Percentiles rank a stretch among this genome's conserved stretches.
Conservation (phyloP, 2,113 vertebrate genomes). For the Pipra filicauda region DNA sequence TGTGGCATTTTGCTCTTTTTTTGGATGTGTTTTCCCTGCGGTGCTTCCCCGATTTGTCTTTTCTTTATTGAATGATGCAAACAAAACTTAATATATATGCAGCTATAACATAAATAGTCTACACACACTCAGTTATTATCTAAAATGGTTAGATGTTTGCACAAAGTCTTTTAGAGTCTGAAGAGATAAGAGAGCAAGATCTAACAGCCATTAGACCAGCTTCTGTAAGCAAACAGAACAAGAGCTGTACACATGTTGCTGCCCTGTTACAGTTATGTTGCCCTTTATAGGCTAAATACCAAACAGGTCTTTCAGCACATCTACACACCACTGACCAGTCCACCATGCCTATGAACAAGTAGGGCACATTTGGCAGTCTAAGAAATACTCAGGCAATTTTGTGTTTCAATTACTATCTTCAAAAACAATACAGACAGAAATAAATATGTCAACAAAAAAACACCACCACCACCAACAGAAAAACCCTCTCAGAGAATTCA, state of each 20-base stretch:
- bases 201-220: not conserved
- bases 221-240: not conserved
- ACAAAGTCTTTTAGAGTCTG: not conserved
- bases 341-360: rapidly evolving
- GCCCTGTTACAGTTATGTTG: not conserved
- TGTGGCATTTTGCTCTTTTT: not conserved
- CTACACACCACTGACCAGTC: not conserved
- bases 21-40: not conserved
- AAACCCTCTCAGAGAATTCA: not conserved
- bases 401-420: not conserved
- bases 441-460: not conserved
- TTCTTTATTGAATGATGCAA: not conserved
- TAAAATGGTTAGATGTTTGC: not conserved
- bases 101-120: not conserved
- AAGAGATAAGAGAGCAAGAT: not conserved
- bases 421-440: not conserved
- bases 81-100: not conserved
- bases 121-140: not conserved
- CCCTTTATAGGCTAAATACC: not conserved
- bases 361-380: not conserved
- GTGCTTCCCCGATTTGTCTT: not conserved
- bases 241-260: rapidly evolving
- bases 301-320: not conserved
- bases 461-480: not conserved
- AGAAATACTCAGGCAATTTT: not conserved